These are phyloP conservation scores for Ephestia elutella DNA, from an alignment of 1,140 invertebrate species.

Conservation along the genomic window DNA sequence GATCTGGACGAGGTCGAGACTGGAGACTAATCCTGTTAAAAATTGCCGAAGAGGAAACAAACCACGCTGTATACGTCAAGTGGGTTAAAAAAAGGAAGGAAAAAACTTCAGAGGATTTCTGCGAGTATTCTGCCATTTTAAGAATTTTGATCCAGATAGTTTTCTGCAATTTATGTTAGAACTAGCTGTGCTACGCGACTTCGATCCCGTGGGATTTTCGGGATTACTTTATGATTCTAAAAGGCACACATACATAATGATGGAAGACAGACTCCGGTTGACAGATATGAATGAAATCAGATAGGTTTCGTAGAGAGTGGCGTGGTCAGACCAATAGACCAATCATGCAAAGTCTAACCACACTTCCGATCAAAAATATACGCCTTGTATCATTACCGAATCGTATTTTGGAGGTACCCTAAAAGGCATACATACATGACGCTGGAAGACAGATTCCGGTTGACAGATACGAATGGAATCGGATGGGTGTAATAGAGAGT, in stretches of 20 bases:
- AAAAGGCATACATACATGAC: conserved; percentile 43
- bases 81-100: conserved; percentile 30
- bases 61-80: conserved; percentile 54
- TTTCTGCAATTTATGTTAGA: no score
- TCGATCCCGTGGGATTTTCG: no score
- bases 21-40: conserved; percentile 70
- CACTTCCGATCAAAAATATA: conserved; percentile 20
- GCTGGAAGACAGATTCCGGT: conserved; percentile 49
- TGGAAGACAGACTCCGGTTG: conserved; percentile 51
- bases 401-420: background rate
- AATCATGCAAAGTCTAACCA: no score
- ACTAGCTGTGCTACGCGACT: no score
- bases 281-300: conserved; percentile 69
- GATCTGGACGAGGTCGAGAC: conserved; percentile 45
- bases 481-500: conserved; percentile 59
- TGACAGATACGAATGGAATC: conserved; percentile 70
- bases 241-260: conserved; percentile 44
- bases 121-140: no score
- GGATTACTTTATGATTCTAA: no score
- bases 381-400: conserved; percentile 16
- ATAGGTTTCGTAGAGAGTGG: conserved; percentile 57
- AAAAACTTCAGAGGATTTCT: background rate
- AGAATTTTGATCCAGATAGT: no score
- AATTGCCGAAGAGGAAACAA: conserved; percentile 71
- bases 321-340: conserved; percentile 66